phyloP scores from a whole-genome alignment of 2,888 invertebrate genomes.

The Biston stratarius region DNA sequence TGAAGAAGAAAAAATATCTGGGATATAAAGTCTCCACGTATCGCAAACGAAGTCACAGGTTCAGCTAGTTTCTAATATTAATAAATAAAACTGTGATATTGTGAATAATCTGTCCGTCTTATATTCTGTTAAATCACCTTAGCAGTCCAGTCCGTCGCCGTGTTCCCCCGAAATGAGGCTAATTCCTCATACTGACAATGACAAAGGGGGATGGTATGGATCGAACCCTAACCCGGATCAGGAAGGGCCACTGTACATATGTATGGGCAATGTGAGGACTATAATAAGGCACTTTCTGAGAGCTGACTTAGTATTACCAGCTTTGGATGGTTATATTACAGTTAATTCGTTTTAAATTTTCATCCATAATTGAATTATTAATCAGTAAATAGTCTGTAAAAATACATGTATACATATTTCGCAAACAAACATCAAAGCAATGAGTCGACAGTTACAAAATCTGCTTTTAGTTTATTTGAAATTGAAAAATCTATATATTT shows the following conservation, averaged over 20 bases:
- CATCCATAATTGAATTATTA: no score
- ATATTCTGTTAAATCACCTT: slow-evolving; percentile 15
- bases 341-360: not conserved
- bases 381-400: no score
- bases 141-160: slow-evolving; percentile 33
- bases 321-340: not conserved
- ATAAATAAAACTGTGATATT: no score
- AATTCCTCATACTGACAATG: slow-evolving; percentile 75
- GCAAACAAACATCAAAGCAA: not conserved
- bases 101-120: not conserved
- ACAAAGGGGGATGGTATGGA: slow-evolving; percentile 53
- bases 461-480: not conserved
- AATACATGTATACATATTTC: no score
- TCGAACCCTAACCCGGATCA: slow-evolving; percentile 35
- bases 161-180: slow-evolving; percentile 57
- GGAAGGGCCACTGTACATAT: slow-evolving; percentile 27
- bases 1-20: no score
- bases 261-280: slow-evolving; percentile 18
- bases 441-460: not conserved
- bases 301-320: slow-evolving; percentile 1
- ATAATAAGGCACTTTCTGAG: slow-evolving; percentile 11
- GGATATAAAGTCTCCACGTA: no score
- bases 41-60: no score
- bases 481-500: slow-evolving; percentile 5
- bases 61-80: no score